Percentiles rank a stretch among this genome's conserved stretches.
phyloP scores from a whole-genome alignment of 37 sponge, comb jelly and placozoan species.

The Beroe forskalii region DNA sequence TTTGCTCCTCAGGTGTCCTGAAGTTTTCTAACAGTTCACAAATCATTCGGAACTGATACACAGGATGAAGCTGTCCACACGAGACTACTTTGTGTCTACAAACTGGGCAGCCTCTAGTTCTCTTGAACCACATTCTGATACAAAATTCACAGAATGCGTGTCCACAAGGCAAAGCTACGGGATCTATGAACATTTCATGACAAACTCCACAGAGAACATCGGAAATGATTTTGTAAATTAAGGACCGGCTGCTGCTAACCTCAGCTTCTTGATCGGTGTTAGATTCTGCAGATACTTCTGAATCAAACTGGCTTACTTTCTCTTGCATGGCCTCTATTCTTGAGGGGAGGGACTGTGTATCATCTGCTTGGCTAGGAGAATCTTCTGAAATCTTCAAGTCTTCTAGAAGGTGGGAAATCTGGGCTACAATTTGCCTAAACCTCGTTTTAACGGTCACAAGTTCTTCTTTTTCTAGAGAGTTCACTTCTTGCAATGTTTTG shows the following conservation, averaged over 20 bases:
- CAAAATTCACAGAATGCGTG: conserved; percentile 52
- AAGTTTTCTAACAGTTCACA: background rate
- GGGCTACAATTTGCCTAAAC: background rate
- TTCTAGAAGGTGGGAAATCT: background rate
- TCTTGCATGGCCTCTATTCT: background rate
- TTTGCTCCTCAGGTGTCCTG: background rate
- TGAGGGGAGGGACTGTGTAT: background rate
- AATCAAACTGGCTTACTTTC: background rate
- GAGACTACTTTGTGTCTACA: background rate
- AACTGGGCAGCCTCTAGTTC: conserved; percentile 51
- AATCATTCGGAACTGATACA: conserved; percentile 27
- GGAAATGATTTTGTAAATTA: background rate
- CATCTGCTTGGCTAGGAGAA: background rate
- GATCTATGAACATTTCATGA: conserved; percentile 56
- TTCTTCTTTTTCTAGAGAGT: background rate
- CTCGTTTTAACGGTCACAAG: background rate
- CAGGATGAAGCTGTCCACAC: conserved; percentile 33
- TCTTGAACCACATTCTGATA: conserved; percentile 54
- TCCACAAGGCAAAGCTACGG: conserved; percentile 49
- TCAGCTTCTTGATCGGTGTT: background rate
- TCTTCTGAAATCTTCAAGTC: background rate
- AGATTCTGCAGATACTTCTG: background rate
- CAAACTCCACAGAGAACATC: conserved; percentile 39
- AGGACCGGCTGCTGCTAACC: background rate
- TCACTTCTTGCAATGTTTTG: background rate